These are phyloP conservation scores for Proisotoma minuta DNA, from an alignment of 2,888 invertebrate genomes.

Conservation along the genomic window DNA sequence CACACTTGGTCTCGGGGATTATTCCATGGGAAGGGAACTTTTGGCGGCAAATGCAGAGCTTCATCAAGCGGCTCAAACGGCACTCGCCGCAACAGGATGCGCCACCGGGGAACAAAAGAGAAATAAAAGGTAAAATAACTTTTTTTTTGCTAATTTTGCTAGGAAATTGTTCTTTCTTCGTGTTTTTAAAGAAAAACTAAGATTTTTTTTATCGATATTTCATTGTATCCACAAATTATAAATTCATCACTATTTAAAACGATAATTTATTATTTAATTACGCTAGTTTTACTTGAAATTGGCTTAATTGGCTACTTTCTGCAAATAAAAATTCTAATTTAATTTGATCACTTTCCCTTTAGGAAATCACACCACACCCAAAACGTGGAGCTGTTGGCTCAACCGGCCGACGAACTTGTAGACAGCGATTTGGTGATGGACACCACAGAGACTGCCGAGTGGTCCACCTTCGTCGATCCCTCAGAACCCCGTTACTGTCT, in stretches of 20 bases:
- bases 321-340: too few relatives aligned
- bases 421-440: constrained; percentile 60
- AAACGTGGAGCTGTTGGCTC: constrained; percentile 37
- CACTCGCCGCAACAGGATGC: constrained; percentile 60
- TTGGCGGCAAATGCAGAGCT: constrained; percentile 51
- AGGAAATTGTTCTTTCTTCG: too few relatives aligned
- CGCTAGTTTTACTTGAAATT: too few relatives aligned
- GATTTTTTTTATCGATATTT: too few relatives aligned
- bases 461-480: constrained; percentile 60
- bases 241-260: not conserved
- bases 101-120: constrained; percentile 40
- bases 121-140: constrained; percentile 37
- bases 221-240: not conserved
- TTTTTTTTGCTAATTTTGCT: not conserved
- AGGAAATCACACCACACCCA: constrained; percentile 47
- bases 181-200: too few relatives aligned
- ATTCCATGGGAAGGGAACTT: constrained; percentile 66
- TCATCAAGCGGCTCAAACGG: constrained; percentile 64
- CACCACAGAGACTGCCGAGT: constrained; percentile 57
- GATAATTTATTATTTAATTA: too few relatives aligned
- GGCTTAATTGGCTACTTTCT: too few relatives aligned
- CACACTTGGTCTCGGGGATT: constrained; percentile 58
- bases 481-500: constrained; percentile 77
- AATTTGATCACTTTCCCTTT: not conserved
- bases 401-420: constrained; percentile 52